phyloP scores from a whole-genome alignment of 53 echinoderm and acorn worm genomes.

The Echinometra lucunter region DNA sequence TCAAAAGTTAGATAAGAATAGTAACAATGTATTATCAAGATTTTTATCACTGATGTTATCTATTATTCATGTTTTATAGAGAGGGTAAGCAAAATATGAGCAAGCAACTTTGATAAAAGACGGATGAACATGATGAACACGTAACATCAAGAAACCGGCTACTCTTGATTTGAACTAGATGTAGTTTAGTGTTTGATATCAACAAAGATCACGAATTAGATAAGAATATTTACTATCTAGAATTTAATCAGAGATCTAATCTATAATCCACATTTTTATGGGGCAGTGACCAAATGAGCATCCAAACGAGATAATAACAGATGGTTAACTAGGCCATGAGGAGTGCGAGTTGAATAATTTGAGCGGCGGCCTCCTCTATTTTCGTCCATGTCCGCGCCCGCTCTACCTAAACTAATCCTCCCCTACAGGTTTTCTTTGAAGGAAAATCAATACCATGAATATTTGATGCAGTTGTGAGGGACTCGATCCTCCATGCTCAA shows the following conservation, averaged over 20 bases:
- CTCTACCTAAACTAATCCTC: conserved; percentile 35
- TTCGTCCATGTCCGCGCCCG: background rate
- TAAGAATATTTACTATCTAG: background rate
- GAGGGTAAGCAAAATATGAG: too few relatives aligned
- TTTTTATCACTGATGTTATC: background rate
- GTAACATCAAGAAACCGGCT: too few relatives aligned
- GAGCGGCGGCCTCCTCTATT: background rate
- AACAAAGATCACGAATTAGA: background rate
- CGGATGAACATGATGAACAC: too few relatives aligned
- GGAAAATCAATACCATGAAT: conserved; percentile 52
- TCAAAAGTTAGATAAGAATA: background rate
- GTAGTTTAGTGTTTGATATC: too few relatives aligned
- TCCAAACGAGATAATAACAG: background rate
- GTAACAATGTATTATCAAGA: background rate
- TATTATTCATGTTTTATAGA: background rate
- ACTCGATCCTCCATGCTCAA: background rate
- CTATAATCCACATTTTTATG: background rate
- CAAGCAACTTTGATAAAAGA: too few relatives aligned
- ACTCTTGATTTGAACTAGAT: too few relatives aligned
- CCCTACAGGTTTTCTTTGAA: background rate
- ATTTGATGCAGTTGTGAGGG: conserved; percentile 51
- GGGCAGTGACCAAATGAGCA: background rate
- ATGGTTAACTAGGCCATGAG: background rate
- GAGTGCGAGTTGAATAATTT: background rate
- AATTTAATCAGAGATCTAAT: background rate